A percentile compares a stretch with the other conserved stretches of the same genome.
phyloP scores from a whole-genome alignment of 2,797 vertebrate species.

The Siniperca obscura region DNA sequence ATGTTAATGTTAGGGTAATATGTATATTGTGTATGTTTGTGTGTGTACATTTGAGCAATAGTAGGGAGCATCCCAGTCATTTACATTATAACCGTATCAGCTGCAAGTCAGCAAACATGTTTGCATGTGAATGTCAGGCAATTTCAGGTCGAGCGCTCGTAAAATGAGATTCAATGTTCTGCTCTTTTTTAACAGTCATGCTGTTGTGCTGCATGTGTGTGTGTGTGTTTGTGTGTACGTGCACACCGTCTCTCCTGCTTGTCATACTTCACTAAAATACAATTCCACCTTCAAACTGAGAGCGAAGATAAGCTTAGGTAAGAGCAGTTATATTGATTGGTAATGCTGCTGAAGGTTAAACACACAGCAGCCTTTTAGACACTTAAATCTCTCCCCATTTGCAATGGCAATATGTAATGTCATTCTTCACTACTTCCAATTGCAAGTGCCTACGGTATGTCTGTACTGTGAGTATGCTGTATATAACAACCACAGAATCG shows the following conservation, averaged over 20 bases:
- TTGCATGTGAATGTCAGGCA: constrained; percentile 68
- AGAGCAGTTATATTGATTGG: constrained; percentile 71
- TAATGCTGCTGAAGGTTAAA: constrained; percentile 60
- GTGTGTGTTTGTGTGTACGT: neutral
- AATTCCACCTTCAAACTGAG: constrained; percentile 64
- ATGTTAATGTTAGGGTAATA: constrained; percentile 7
- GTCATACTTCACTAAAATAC: constrained; percentile 60
- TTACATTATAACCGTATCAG: constrained; percentile 66
- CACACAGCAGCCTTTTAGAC: constrained; percentile 55
- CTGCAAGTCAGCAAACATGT: constrained; percentile 56
- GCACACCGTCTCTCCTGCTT: constrained; percentile 8
- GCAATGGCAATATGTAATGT: constrained; percentile 58
- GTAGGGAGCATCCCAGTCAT: constrained; percentile 13
- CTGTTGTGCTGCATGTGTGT: neutral
- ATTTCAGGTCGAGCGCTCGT: constrained; percentile 60
- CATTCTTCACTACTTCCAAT: constrained; percentile 59
- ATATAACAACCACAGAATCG: neutral
- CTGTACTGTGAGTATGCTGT: neutral
- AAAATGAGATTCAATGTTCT: constrained; percentile 64
- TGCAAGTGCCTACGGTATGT: constrained; percentile 25
- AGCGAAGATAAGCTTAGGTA: constrained; percentile 63
- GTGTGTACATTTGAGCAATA: constrained; percentile 4
- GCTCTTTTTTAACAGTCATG: constrained; percentile 53
- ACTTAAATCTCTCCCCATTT: constrained; percentile 59
- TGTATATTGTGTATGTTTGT: neutral